Base-by-base conservation (phyloP, 2,113 vertebrate species). In the Montifringilla adamsi region DNA sequence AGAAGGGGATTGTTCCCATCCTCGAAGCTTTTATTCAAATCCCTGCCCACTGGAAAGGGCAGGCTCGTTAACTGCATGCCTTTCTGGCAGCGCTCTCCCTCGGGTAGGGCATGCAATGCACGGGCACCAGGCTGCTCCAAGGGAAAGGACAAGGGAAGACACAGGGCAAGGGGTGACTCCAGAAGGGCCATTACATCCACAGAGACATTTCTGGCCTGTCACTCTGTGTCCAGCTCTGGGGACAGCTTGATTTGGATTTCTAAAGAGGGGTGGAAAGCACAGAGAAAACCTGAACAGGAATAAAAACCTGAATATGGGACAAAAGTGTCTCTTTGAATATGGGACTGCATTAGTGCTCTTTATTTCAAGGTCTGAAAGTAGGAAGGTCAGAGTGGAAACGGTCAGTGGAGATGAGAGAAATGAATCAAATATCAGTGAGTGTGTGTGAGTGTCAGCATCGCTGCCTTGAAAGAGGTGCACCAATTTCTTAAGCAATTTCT, bases 321-420 rank as follows among this genome's bases (percentile, higher is more conserved):
- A 91, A 95, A 96, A 96, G 75, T 85, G 52, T 41, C 46, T 64
- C 93, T 96, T 90, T 94, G 86, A 92, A 64, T 52, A 52, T 28
- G 64, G 66, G 62, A 26, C 69, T 76, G 58, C 59, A 53, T 83
- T 89, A 64, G 50, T 63, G 53, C 52, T 95, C 67, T 84, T 92
- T 89, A 60, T 92, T 86, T 74, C 27, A 5, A 67, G 74, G 63
- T 33, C 87, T 95, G 89, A 77, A 81, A 88, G 67, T 77, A 13
- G 77, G 94, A 95, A 94, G 88, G 94, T 94, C 89, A 86, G 94
- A 84, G 92, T 95, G 84, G 95, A 89, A 93, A 72, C 7, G 22
- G 93, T 91, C 92, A 92, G 84, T 81, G 81, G 78, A 84, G 79
- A 90, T 49, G 91, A 52, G 83, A 82, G 91, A 90, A 84, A 94